Base-by-base conservation (phyloP, 2,888 invertebrate genomes). In the Dolichopus griseipennis region DNA sequence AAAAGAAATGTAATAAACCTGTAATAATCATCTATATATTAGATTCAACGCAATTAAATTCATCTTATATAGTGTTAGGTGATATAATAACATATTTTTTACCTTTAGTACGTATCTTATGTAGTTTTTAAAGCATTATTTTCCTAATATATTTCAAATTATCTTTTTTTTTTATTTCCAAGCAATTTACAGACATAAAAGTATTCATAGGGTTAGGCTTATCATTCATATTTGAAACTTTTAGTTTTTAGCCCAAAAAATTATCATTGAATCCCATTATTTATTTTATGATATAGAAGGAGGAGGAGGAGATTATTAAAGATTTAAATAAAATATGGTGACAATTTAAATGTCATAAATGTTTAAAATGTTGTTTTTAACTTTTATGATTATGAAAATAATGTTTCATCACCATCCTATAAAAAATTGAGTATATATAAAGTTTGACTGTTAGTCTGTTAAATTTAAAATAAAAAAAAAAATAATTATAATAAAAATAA, bases 291-390 rank as follows among this genome's bases (percentile, higher is more conserved):
- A 52, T 52, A n/a, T n/a, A n/a, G n/a, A n/a, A 18, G 18, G 6
- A 18, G 52, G 18, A 18, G 52, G 52, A 27, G 27, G 52, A n/a
- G 15, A 18, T 52, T 18, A 52, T 52, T 52, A 52, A 52, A 52
- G 52, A 18, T 18, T 52, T 52, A 52, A 52, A 18, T 52, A 15
- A 52, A 52, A 52, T 52, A 52, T 52, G 52, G 18, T 52, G 52
- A 52, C 52, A 52, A 18, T 52, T 52, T 52, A 52, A 18, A 52
- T 52, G 52, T 52, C 52, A 52, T 52, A 52, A 52, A 52, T 52
- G 52, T 18, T 12, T 12, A 52, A n/a, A 52, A 52, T 52, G 15
- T 52, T 52, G 41, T 41, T 27, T 27, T 27, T 5, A 27, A 27
- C 27, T 37, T 37, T 5, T 8, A 37, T 52, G 52, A 52, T 18